Conservation (phyloP, 2,113 vertebrate species). For the Numenius arquata region DNA sequence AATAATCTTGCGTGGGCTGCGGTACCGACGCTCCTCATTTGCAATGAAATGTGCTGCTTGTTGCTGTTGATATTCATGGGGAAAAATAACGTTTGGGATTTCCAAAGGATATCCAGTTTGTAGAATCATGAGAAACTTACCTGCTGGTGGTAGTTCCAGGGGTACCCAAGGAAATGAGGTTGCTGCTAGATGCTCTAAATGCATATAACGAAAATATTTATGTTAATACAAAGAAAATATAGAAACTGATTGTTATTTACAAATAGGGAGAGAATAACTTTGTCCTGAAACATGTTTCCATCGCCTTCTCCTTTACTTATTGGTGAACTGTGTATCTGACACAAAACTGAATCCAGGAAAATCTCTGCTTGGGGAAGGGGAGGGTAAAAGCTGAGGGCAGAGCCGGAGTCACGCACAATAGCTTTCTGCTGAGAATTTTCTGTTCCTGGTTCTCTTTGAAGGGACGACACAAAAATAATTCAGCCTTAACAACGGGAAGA, state of each 20-base stretch:
- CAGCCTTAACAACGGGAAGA: background rate
- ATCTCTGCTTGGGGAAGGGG: too few species aligned
- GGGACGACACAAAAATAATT: background rate
- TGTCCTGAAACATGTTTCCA: background rate
- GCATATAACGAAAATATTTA: background rate
- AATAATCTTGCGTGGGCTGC: background rate
- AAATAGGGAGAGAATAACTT: background rate
- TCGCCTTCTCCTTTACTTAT: fast-evolving
- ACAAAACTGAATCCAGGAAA: background rate
- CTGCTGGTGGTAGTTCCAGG: background rate
- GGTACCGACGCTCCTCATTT: fast-evolving
- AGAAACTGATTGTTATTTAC: background rate
- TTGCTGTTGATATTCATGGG: background rate
- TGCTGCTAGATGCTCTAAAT: background rate
- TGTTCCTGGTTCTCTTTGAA: background rate
- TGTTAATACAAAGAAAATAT: background rate
- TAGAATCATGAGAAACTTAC: background rate
- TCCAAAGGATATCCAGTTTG: background rate
- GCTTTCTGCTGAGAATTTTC: background rate
- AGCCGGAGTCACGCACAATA: fast-evolving
- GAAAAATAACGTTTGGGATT: background rate
- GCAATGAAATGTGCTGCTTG: background rate
- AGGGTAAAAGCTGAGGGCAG: fast-evolving
- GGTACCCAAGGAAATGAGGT: too few species aligned
- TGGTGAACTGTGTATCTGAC: background rate